Evolutionary conservation across 2,113 vertebrate species (phyloP).

Genomic region (Anas platyrhynchos): DNA sequence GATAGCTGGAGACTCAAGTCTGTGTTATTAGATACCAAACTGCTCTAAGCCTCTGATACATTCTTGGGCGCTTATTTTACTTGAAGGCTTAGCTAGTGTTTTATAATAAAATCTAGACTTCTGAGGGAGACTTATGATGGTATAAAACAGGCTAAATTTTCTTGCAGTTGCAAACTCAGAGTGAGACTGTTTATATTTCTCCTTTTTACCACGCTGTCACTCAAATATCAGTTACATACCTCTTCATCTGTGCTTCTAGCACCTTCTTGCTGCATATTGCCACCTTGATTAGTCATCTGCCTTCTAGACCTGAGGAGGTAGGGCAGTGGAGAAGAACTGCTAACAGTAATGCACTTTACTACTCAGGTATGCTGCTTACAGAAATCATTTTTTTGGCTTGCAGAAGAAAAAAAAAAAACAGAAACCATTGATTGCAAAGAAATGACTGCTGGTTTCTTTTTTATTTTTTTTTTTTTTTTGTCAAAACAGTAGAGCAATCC

Average conservation of each 20-base stretch:
- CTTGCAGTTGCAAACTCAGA: background rate
- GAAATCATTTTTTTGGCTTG: background rate
- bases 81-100: background rate
- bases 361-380: background rate
- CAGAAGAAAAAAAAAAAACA: background rate
- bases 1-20: background rate
- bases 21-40: background rate
- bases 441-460: background rate
- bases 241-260: background rate
- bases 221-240: background rate
- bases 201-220: background rate
- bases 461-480: background rate
- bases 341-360: background rate
- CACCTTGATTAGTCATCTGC: background rate
- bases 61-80: background rate
- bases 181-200: background rate
- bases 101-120: background rate
- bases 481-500: background rate
- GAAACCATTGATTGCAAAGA: background rate
- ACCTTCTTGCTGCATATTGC: background rate
- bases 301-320: background rate
- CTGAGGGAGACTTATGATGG: background rate
- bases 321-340: background rate
- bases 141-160: background rate
- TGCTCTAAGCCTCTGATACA: background rate